Percentiles rank a stretch among this genome's conserved stretches.
Conservation (phyloP, 2,797 vertebrate genomes). For the Hoplostethus atlanticus region DNA sequence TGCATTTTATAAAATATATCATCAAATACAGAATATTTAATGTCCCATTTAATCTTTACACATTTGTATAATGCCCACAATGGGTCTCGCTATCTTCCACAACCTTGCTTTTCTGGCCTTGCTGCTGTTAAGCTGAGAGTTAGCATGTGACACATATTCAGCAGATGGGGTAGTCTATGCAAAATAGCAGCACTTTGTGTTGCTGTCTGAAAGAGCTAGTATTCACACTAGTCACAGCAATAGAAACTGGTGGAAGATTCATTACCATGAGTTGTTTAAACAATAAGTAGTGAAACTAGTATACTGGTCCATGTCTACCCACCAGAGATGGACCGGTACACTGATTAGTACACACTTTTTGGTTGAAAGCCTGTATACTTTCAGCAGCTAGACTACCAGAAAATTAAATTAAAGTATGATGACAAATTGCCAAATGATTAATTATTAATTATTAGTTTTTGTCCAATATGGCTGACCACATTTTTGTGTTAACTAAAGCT, state of each 20-base stretch:
- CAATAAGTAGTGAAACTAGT: neutral
- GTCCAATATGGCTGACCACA: no score
- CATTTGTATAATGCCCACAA: conserved; percentile 22
- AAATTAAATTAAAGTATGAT: neutral
- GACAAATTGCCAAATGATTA: neutral
- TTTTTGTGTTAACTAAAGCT: no score
- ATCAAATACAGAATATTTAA: neutral
- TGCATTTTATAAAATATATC: no score
- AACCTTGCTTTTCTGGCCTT: conserved; percentile 34
- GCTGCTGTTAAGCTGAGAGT: conserved; percentile 27
- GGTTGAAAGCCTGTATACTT: no score
- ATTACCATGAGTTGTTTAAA: neutral
- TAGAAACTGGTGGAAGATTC: neutral
- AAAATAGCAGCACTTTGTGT: conserved; percentile 1
- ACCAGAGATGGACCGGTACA: neutral
- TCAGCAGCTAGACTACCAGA: neutral
- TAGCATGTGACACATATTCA: conserved; percentile 10
- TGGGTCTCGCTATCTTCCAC: conserved; percentile 16
- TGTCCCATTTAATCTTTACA: conserved; percentile 22
- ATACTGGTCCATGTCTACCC: neutral
- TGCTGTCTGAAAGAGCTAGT: conserved; percentile 8
- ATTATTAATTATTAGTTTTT: no score
- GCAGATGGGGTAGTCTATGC: neutral
- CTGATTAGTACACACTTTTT: no score
- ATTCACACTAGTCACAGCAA: neutral